These are phyloP conservation scores for Amiota communis DNA, from an alignment of 2,888 invertebrate species.

Conservation along the genomic window DNA sequence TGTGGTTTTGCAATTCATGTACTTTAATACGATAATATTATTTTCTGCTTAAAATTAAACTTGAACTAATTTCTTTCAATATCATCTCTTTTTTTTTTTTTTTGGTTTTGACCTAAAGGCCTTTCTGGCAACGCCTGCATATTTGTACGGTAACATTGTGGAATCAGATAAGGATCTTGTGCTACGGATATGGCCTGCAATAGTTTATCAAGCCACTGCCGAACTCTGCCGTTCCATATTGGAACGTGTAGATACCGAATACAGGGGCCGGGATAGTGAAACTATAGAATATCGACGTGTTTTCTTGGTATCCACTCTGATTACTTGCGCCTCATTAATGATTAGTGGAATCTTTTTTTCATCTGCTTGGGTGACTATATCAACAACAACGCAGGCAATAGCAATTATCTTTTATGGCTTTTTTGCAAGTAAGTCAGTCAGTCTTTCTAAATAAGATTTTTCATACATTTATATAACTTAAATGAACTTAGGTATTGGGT, in stretches of 20 bases:
- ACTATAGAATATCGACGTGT: slow-evolving; percentile 65
- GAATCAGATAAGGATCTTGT: slow-evolving; percentile 71
- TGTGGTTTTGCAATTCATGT: slow-evolving; percentile 73
- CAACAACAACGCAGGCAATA: slow-evolving; percentile 69
- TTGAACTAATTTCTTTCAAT: slow-evolving; percentile 19
- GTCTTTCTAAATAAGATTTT: no score
- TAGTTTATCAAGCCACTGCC: slow-evolving; percentile 70
- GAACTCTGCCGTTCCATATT: slow-evolving; percentile 71
- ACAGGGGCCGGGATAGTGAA: slow-evolving; percentile 66
- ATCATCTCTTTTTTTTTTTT: slow-evolving; percentile 10
- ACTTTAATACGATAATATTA: slow-evolving; percentile 48
- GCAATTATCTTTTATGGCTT: slow-evolving; percentile 71
- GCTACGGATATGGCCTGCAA: slow-evolving; percentile 72
- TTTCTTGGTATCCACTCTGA: slow-evolving; percentile 69
- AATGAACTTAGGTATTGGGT: slow-evolving; percentile 65
- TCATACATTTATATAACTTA: neutral
- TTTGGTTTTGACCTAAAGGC: slow-evolving; percentile 54
- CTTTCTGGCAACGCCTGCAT: slow-evolving; percentile 71
- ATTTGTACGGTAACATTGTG: slow-evolving; percentile 72
- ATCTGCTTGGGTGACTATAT: slow-evolving; percentile 70
- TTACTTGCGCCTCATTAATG: slow-evolving; percentile 68
- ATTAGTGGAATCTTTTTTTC: slow-evolving; percentile 71
- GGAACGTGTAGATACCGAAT: slow-evolving; percentile 69
- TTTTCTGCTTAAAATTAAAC: neutral
- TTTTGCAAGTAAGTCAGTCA: slow-evolving; percentile 67